Evolutionary conservation across 1,140 invertebrate species (phyloP), one percentile per base, ranked within the genome.

Genomic region (Brachionus rubens): DNA sequence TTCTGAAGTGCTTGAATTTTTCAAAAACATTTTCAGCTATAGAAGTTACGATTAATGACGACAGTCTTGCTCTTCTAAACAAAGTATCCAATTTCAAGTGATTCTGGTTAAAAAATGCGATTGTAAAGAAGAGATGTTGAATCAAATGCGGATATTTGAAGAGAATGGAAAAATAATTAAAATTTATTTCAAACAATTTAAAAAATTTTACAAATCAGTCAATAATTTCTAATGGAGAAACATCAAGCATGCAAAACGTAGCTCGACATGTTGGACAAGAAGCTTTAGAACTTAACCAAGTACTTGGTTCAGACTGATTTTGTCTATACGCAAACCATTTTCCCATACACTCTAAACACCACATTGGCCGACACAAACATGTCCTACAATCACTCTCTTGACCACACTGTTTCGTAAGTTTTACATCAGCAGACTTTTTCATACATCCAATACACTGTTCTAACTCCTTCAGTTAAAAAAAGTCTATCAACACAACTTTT

Each of bases 381-480:
- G 80, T 85, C 9, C 81, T 80, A 80, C 89, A 90, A 0, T 79
- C 80, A 80, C 86, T 83, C 80, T 80, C 79, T 82, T 79, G 82
- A 76, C 81, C 80, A 80, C 92, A 94, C 50, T 88, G 86, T 81
- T 90, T 91, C 48, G 89, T 86, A 7, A 96, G 84, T 85, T 93
- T 94, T 6, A 94, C 88, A 83, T 92, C 90, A 0, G 92, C 89
- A 41, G 82, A 81, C 48, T 86, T 87, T 81, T 91, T 88, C 90
- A 93, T 92, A 81, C 93, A 96, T 4, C 92, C 92, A 78, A 94
- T 91, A 80, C 93, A 95, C 30, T 88, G 86, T 67, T 93, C 91
- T 40, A 90, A 81, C 77, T 91, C 90, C 90, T 91, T 81, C 16
- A 79, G 83, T 82, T 78, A 78, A 80, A 62, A 16, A 48, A 28